Evolutionary conservation across 2,797 vertebrate genomes (phyloP).

Genomic region (Amblyraja radiata): DNA sequence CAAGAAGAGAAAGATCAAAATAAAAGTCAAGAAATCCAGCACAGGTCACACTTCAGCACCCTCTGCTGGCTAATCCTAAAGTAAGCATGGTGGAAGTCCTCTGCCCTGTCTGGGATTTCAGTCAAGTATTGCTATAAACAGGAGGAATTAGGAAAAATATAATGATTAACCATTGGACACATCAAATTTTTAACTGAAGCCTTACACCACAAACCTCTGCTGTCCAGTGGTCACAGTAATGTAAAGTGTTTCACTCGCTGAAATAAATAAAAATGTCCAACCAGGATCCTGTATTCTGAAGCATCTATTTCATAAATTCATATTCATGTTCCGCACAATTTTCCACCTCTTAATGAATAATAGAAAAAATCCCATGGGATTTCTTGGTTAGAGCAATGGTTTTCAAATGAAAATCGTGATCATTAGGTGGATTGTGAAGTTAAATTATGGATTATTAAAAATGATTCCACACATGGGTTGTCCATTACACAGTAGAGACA

Average conservation of each 20-base stretch:
- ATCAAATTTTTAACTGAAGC: not conserved
- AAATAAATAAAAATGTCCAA: not conserved
- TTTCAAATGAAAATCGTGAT: no score
- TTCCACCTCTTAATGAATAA: not conserved
- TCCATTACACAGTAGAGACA: no score
- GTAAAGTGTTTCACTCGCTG: not conserved
- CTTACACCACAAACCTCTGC: not conserved
- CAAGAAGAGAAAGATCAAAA: not conserved
- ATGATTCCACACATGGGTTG: no score
- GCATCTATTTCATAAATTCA: not conserved
- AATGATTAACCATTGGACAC: not conserved
- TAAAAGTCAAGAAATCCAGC: not conserved
- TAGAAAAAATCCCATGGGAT: not conserved
- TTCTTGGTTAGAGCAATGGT: not conserved
- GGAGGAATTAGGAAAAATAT: not conserved
- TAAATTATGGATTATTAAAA: no score
- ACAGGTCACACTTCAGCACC: not conserved
- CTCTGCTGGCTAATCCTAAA: not conserved
- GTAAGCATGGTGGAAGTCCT: not conserved
- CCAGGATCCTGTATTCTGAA: not conserved
- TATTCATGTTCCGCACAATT: not conserved
- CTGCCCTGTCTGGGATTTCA: not conserved
- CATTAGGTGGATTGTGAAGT: no score
- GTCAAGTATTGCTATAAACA: not conserved
- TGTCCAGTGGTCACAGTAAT: not conserved